Conservation (phyloP, 2,113 vertebrate species). For the Sphyrna mokarran region DNA sequence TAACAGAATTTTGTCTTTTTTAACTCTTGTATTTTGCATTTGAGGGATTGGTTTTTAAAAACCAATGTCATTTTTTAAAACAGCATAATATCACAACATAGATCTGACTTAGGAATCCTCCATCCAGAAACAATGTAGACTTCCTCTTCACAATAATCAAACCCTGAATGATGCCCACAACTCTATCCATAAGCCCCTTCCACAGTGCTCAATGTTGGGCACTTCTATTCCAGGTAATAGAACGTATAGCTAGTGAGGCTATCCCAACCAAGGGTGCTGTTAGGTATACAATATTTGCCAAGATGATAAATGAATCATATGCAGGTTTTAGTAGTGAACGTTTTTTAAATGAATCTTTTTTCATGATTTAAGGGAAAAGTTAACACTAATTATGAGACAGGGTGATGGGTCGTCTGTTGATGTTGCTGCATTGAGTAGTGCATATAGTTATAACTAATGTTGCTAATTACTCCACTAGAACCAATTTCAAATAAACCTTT, state of each 20-base stretch:
- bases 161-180: background rate
- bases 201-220: background rate
- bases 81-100: background rate
- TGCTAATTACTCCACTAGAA: background rate
- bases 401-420: background rate
- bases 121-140: background rate
- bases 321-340: background rate
- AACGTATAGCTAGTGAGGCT: background rate
- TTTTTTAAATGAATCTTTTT: background rate
- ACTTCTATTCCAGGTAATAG: background rate
- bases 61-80: background rate
- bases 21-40: background rate
- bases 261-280: background rate
- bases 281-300: background rate
- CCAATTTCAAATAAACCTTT: no score
- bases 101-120: background rate
- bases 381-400: background rate
- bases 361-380: background rate
- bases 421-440: background rate
- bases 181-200: background rate
- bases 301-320: background rate
- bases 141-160: background rate
- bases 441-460: background rate
- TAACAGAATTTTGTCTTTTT: conserved; percentile 4
- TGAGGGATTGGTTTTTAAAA: background rate